Percentiles rank a stretch among this genome's conserved stretches.
Conservation (phyloP, 2,888 invertebrate genomes). For the Choreutis nemorana region DNA sequence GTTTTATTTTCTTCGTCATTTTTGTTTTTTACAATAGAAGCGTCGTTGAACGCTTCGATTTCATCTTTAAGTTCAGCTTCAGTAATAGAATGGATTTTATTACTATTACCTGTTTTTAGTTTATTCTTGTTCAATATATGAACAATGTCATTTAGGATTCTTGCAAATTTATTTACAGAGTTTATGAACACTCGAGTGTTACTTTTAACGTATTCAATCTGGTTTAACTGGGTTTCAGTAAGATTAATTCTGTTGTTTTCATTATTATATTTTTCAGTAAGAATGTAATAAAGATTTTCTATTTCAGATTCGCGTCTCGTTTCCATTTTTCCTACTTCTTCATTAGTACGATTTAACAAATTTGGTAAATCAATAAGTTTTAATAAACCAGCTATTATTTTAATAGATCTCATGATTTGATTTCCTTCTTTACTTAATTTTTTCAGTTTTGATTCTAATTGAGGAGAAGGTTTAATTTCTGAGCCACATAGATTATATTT, state of each 20-base stretch:
- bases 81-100: not conserved
- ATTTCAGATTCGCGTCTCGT: conserved; percentile 24
- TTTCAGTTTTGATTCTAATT: conserved; percentile 26
- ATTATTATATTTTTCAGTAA: conserved; percentile 19
- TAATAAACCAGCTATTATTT: conserved; percentile 34
- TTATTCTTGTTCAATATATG: conserved; percentile 16
- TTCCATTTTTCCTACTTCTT: too few relatives aligned
- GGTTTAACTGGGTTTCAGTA: conserved; percentile 21
- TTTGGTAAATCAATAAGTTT: conserved; percentile 21
- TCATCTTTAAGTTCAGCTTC: too few relatives aligned
- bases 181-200: conserved; percentile 31
- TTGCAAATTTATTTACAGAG: conserved; percentile 33
- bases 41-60: too few relatives aligned
- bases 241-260: conserved; percentile 13
- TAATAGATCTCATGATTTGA: conserved; percentile 29
- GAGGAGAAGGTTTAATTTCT: conserved; percentile 16
- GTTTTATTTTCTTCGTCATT: conserved; percentile 11
- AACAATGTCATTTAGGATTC: conserved; percentile 32
- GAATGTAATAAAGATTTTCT: conserved; percentile 24
- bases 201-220: conserved; percentile 32
- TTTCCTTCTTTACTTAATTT: conserved; percentile 28
- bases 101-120: not conserved
- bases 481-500: conserved; percentile 27
- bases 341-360: too few relatives aligned
- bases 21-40: too few relatives aligned